phyloP scores from a whole-genome alignment of 2,888 invertebrate genomes.

The Cactoblastis cactorum region DNA sequence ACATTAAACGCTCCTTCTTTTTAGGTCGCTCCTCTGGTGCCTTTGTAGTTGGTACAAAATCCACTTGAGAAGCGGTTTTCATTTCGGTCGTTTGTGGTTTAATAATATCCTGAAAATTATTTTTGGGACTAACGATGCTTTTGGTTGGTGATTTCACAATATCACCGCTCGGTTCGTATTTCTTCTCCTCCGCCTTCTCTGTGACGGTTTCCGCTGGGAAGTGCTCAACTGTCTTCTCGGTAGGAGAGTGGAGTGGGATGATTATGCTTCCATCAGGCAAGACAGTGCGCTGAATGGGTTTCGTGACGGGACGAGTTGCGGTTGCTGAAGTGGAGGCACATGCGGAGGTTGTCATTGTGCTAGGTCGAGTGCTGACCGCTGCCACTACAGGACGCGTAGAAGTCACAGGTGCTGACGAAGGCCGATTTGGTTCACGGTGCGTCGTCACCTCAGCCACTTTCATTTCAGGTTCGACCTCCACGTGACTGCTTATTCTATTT shows the following conservation, averaged over 20 bases:
- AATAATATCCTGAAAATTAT: slow-evolving; percentile 7
- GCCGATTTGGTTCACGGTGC: slow-evolving; percentile 31
- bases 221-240: slow-evolving; percentile 44
- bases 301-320: slow-evolving; percentile 41
- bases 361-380: slow-evolving; percentile 29
- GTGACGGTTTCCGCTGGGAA: slow-evolving; percentile 10
- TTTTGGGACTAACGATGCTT: slow-evolving; percentile 12
- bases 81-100: slow-evolving; percentile 4
- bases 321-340: slow-evolving; percentile 11
- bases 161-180: slow-evolving; percentile 17
- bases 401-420: slow-evolving; percentile 36
- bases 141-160: slow-evolving; percentile 4
- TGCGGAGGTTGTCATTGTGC: slow-evolving; percentile 31
- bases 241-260: slow-evolving; percentile 74
- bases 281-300: slow-evolving; percentile 56
- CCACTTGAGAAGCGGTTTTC: background rate
- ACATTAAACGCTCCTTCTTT: slow-evolving; percentile 74
- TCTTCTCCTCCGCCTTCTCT: slow-evolving; percentile 18
- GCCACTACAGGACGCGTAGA: slow-evolving; percentile 22
- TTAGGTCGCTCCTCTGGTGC: slow-evolving; percentile 1
- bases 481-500: background rate
- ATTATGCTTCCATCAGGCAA: slow-evolving; percentile 80
- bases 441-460: slow-evolving; percentile 12
- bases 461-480: background rate
- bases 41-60: slow-evolving; percentile 9